Evolutionary conservation across 2,888 invertebrate species (phyloP), one percentile per base, ranked within the genome.

Genomic region (Torymus texanus): DNA sequence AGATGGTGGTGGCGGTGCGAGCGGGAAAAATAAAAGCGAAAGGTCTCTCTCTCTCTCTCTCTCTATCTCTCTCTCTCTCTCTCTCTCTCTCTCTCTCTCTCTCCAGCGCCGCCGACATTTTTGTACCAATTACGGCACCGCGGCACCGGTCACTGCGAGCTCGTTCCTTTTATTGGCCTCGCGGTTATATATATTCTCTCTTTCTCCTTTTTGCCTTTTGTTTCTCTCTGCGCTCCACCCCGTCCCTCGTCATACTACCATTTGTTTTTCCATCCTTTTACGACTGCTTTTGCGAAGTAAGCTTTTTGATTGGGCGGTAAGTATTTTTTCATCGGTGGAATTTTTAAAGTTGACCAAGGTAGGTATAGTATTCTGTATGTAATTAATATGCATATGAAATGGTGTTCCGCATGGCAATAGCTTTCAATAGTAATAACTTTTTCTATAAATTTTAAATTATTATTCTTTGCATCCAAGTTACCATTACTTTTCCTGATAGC

Each of bases 101-200:
- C 21, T 21, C 21, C 21, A 21, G 63, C 55, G 81, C 65, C 70
- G 56, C 18, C 61, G 74, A 83, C 84, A 84, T 83, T 84, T 84
- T 84, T 84, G 83, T 83, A 83, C 84, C 84, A 84, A 84, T 84
- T 83, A 84, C 82, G 77, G 81, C 65, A 71, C 58, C 62, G 29
- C 51, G 41, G 21, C 41, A 41, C 63, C 50, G 56, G 55, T 75
- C 58, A 51, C 56, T 76, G 41, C 41, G 41, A 41, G 41, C 41
- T 41, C 41, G 18, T 18, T 24, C 21, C 5, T 18, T 78, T 41
- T 8, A 53, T 18, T 58, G 3, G 41, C 21, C 16, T 29, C n/a
- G 8, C 51, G 13, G 18, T 50, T 51, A 21, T 50, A 21, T 71
- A 70, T 41, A 41, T 41, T 41, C 41, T 41, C 41, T 41, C 41